These are phyloP conservation scores for Eurois occulta DNA, from an alignment of 2,888 invertebrate species.

Conservation along the genomic window DNA sequence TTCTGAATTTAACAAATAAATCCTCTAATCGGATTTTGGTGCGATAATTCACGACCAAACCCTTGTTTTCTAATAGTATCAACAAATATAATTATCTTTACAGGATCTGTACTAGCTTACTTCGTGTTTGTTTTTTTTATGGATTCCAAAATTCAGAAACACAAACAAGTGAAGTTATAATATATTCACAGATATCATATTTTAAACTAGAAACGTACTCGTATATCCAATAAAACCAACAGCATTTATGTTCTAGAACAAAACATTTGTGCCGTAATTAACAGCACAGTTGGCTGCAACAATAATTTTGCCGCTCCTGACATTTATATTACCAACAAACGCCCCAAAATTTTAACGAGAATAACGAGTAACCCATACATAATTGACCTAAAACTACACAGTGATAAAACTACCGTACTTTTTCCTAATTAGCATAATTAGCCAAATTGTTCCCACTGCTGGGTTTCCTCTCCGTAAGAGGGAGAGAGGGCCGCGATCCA, in stretches of 20 bases:
- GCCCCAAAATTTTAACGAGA: slow-evolving; percentile 2
- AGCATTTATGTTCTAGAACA: slow-evolving; percentile 9
- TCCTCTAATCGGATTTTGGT: not conserved
- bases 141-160: not conserved
- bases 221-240: slow-evolving; percentile 18
- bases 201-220: slow-evolving; percentile 10
- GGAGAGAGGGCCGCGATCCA: not conserved
- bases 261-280: slow-evolving; percentile 16
- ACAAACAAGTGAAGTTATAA: not conserved
- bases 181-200: not conserved
- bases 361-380: not conserved
- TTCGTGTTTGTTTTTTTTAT: too few relatives aligned
- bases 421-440: not conserved
- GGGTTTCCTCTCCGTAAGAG: not conserved
- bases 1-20: not conserved
- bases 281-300: slow-evolving; percentile 8
- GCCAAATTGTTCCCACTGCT: not conserved
- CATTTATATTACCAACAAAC: slow-evolving; percentile 20
- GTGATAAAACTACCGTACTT: not conserved
- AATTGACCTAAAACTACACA: slow-evolving; percentile 1
- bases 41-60: not conserved
- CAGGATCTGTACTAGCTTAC: not conserved
- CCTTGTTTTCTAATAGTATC: not conserved
- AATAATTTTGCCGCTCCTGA: slow-evolving; percentile 28
- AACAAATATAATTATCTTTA: too few relatives aligned